Evolutionary conservation across 64 coral and sea anemone species (phyloP).

Genomic region (Pocillopora damicornis): DNA sequence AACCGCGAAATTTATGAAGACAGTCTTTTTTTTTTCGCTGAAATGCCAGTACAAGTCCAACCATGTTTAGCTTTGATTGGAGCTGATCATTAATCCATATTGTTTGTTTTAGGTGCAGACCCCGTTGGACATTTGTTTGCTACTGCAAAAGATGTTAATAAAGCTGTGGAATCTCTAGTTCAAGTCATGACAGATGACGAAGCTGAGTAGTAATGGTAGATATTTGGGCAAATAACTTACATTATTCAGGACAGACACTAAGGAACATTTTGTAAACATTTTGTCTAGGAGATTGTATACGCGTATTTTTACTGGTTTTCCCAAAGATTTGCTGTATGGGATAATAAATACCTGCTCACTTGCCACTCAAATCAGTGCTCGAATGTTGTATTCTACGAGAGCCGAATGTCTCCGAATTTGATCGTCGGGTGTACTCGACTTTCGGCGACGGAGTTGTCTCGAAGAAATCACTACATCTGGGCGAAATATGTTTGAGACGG

Average conservation of each 20-base stretch:
- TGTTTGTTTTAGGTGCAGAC: constrained; percentile 49
- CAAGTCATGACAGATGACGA: constrained; percentile 80
- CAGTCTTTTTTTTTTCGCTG: not conserved
- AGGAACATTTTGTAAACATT: constrained; percentile 17
- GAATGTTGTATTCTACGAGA: not conserved
- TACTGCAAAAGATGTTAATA: constrained; percentile 84
- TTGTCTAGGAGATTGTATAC: constrained; percentile 8
- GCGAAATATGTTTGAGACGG: not conserved
- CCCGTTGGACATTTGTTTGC: constrained; percentile 77
- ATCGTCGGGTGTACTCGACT: not conserved
- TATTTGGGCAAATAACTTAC: constrained; percentile 11
- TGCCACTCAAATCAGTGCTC: not conserved
- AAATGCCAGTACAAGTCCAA: not conserved
- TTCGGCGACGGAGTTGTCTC: not conserved
- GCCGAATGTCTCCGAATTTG: not conserved
- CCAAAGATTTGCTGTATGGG: not conserved
- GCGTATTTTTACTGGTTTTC: not conserved
- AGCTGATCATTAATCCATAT: not conserved
- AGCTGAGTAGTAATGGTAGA: constrained; percentile 17
- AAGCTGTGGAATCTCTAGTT: constrained; percentile 82
- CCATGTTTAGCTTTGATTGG: not conserved
- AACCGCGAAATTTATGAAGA: no score
- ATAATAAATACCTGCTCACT: not conserved
- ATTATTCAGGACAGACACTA: not conserved
- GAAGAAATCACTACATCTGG: not conserved